Conservation (phyloP, 2,888 invertebrate genomes). For the Andrena trimmerana region DNA sequence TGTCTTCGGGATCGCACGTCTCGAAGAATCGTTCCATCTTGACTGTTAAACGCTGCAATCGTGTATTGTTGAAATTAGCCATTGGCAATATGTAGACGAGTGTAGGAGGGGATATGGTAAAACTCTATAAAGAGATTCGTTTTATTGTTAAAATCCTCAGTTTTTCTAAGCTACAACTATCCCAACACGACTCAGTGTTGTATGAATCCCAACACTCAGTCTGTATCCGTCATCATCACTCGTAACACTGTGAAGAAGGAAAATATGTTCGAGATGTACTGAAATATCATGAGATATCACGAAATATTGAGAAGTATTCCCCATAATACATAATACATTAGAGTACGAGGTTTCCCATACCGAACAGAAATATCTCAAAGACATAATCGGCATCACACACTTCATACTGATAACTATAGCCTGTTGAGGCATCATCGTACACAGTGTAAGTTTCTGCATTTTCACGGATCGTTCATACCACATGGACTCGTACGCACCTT, state of each 20-base stretch:
- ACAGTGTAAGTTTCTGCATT: slow-evolving; percentile 33
- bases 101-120: no score
- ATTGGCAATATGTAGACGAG: no score
- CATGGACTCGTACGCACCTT: slow-evolving; percentile 30
- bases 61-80: no score
- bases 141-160: neutral
- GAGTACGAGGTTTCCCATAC: slow-evolving; percentile 6
- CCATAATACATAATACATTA: neutral
- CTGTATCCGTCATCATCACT: neutral
- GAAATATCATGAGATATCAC: neutral
- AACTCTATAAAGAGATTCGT: no score
- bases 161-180: neutral
- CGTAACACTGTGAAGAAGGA: slow-evolving; percentile 68
- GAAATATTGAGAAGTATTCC: no score
- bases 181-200: no score
- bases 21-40: no score
- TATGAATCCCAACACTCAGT: neutral
- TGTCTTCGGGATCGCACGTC: no score
- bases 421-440: slow-evolving; percentile 48
- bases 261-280: slow-evolving; percentile 68
- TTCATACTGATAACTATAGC: slow-evolving; percentile 55
- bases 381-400: slow-evolving; percentile 62
- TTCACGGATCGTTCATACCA: slow-evolving; percentile 36
- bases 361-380: slow-evolving; percentile 63
- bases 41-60: no score